phyloP scores from a whole-genome alignment of 2,113 vertebrate species.

The Phylloscopus whistleri region DNA sequence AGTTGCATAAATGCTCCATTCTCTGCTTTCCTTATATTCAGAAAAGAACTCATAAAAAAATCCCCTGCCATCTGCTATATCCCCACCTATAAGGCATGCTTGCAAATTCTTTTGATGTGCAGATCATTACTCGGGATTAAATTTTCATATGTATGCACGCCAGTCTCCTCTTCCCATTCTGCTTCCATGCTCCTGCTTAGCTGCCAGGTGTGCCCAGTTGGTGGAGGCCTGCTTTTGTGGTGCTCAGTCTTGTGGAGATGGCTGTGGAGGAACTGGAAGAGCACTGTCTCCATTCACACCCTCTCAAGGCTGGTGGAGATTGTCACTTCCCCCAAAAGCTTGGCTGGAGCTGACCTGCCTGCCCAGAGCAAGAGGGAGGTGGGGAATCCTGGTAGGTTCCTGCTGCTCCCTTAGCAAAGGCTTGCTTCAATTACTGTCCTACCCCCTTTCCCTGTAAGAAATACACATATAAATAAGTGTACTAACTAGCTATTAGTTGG shows the following conservation, averaged over 20 bases:
- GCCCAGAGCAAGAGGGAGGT: background rate
- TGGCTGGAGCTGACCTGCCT: background rate
- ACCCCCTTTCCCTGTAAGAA: background rate
- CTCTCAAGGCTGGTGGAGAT: background rate
- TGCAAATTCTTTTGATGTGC: background rate
- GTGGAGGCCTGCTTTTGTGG: background rate
- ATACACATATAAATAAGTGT: background rate
- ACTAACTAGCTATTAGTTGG: background rate
- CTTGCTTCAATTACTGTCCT: background rate
- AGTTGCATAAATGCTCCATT: background rate
- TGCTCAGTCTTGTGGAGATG: background rate
- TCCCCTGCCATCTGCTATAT: background rate
- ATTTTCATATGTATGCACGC: background rate
- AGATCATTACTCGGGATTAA: background rate
- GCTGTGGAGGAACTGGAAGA: background rate
- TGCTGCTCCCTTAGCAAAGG: background rate
- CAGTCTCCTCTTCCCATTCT: background rate
- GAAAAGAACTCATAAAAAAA: background rate
- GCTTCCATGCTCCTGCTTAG: background rate
- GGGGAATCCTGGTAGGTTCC: background rate
- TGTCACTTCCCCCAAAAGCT: background rate
- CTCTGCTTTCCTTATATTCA: background rate
- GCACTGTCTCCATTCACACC: background rate
- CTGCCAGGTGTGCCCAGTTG: background rate
- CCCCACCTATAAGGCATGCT: background rate